phyloP scores from a whole-genome alignment of 1,140 invertebrate genomes.

The Holcopasites calliopsidis region DNA sequence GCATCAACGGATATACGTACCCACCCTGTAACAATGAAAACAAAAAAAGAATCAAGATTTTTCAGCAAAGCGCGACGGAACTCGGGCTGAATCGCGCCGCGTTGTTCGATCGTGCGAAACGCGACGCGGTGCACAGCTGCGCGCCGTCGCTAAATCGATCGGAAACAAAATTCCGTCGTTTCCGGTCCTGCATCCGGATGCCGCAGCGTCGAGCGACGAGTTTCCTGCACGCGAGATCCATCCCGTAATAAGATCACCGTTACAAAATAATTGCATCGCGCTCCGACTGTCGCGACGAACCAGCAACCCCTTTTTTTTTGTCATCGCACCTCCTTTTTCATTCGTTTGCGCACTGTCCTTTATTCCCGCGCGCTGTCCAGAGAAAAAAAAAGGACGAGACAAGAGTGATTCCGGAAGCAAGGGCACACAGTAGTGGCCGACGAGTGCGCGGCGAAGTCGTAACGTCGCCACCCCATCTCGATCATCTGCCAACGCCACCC shows the following conservation, averaged over 20 bases:
- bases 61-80: neutral
- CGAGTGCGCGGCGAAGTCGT: constrained; percentile 11
- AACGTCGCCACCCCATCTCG: constrained; percentile 32
- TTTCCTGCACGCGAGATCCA: constrained; percentile 8
- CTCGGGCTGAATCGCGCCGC: neutral
- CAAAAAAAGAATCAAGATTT: constrained; percentile 38
- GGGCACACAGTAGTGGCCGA: constrained; percentile 1
- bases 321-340: neutral
- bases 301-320: constrained; percentile 4
- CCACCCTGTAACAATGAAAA: neutral
- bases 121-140: constrained; percentile 11
- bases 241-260: constrained; percentile 40
- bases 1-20: neutral
- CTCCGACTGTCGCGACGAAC: constrained; percentile 1
- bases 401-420: constrained; percentile 24
- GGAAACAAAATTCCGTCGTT: constrained; percentile 27
- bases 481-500: constrained; percentile 24
- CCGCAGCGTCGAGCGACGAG: neutral
- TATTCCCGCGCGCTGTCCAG: constrained; percentile 21
- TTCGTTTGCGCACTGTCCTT: neutral
- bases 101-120: constrained; percentile 8
- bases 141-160: constrained; percentile 27
- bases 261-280: constrained; percentile 43
- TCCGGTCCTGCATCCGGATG: constrained; percentile 5
- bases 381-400: neutral